Base-by-base conservation (phyloP, 2,797 vertebrate genomes). In the Neomorphus geoffroyi region DNA sequence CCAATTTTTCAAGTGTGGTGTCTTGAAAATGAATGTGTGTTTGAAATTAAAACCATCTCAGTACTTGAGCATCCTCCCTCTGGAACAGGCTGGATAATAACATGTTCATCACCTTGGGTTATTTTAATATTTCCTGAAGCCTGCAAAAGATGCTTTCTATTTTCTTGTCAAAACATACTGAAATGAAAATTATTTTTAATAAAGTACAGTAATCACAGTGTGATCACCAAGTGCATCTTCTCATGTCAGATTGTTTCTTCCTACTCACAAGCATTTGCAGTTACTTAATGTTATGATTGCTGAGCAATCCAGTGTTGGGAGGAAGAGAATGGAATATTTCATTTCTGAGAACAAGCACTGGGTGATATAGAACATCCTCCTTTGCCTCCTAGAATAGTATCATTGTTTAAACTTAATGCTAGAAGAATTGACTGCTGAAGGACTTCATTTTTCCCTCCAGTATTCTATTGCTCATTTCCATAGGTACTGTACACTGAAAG, bases 101-200 rank as follows among this genome's bases (percentile, higher is more conserved):
- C 71, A 90, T 71, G 81, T 61, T 95, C 86, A 88, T 97, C 93
- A 87, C 91, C 96, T 93, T 93, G 46, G 75, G 90, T 95, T 94
- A 94, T 85, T 96, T 97, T 94, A 90, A 69, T 88, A 95, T 85
- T 97, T 97, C 78, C 92, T 96, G 74, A 94, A 93, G 74, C 57
- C 79, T 93, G 80, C 78, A 81, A 86, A 91, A 92, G 86, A 93
- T 91, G 72, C 70, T 82, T 96, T 97, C 96, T 96, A 67, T 97
- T 97, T 97, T 86, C 93, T 90, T 96, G 94, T 97, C 90, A 96
- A 93, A 97, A 92, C 92, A 95, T 39, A 85, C 51, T 61, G 89
- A 97, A 94, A 94, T 88, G 92, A 97, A 97, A 92, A 97, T 96
- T 96, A 95, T 92, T 96, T 97, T 95, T 92, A 97, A 97, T 96